phyloP scores from a whole-genome alignment of 2,888 invertebrate genomes.

The Mythimna loreyi region DNA sequence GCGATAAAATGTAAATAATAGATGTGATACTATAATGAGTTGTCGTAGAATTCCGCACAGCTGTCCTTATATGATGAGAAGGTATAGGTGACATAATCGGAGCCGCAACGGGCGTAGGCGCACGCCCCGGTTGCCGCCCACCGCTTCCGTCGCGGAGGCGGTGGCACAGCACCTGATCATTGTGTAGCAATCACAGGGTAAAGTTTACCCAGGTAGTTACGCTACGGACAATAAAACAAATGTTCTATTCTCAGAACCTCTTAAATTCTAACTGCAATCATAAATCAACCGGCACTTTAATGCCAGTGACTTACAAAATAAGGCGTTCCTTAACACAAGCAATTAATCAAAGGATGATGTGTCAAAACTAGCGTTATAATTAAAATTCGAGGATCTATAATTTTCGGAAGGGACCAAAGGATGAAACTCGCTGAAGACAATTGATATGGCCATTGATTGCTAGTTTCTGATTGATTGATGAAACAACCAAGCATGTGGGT shows the following conservation, averaged over 20 bases:
- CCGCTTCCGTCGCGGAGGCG: slow-evolving; percentile 88
- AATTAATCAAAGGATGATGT: slow-evolving; percentile 45
- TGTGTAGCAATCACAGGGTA: slow-evolving; percentile 76
- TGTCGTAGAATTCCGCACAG: slow-evolving; percentile 73
- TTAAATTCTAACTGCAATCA: not conserved
- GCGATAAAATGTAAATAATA: slow-evolving; percentile 57
- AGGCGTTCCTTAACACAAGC: slow-evolving; percentile 22
- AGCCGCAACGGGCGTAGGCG: slow-evolving; percentile 78
- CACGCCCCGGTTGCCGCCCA: slow-evolving; percentile 83
- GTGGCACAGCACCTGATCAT: slow-evolving; percentile 83
- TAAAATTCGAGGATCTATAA: slow-evolving; percentile 56
- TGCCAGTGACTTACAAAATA: slow-evolving; percentile 4
- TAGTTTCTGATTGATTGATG: slow-evolving; percentile 76
- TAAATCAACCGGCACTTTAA: not conserved
- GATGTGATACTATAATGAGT: slow-evolving; percentile 66
- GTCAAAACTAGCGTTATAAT: slow-evolving; percentile 38
- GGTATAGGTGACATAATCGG: slow-evolving; percentile 86
- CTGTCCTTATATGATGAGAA: slow-evolving; percentile 84
- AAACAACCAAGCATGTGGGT: slow-evolving; percentile 71
- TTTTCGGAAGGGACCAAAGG: slow-evolving; percentile 49
- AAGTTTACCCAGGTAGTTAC: slow-evolving; percentile 59
- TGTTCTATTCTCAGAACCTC: not conserved
- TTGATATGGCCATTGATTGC: slow-evolving; percentile 71
- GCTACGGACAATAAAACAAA: slow-evolving; percentile 12
- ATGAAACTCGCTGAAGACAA: slow-evolving; percentile 52